phyloP scores from a whole-genome alignment of 2,888 invertebrate genomes.

The Drosophila prolongata region DNA sequence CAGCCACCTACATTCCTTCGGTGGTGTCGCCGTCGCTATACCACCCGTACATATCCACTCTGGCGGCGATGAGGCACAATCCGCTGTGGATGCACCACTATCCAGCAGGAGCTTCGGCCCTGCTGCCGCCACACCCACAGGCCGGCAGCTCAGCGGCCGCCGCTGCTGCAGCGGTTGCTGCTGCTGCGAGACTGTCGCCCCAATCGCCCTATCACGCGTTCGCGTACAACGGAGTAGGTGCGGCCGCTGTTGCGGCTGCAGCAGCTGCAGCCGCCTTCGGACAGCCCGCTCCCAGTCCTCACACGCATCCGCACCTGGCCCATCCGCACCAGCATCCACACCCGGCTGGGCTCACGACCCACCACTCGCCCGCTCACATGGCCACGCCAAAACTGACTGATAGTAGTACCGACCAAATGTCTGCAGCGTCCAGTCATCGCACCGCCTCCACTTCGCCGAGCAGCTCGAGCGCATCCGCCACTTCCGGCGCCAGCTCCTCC shows the following conservation, averaged over 20 bases:
- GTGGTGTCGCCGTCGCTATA: slow-evolving; percentile 81
- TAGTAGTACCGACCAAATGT: slow-evolving; percentile 72
- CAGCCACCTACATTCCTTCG: slow-evolving; percentile 84
- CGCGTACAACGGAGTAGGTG: slow-evolving; percentile 82
- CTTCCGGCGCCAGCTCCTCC: slow-evolving; percentile 61
- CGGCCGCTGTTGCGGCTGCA: slow-evolving; percentile 78
- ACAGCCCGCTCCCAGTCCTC: slow-evolving; percentile 56
- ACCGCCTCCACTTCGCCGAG: slow-evolving; percentile 66
- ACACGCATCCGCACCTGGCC: slow-evolving; percentile 56
- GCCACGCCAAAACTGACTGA: slow-evolving; percentile 79
- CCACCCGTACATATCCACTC: slow-evolving; percentile 83
- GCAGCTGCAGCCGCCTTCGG: slow-evolving; percentile 76
- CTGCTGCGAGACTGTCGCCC: slow-evolving; percentile 84
- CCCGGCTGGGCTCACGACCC: slow-evolving; percentile 50
- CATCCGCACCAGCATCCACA: slow-evolving; percentile 64
- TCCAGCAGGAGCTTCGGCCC: slow-evolving; percentile 82
- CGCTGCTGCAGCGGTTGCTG: slow-evolving; percentile 64
- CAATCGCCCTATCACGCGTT: slow-evolving; percentile 82
- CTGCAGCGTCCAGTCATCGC: slow-evolving; percentile 73
- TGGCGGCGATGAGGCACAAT: slow-evolving; percentile 85
- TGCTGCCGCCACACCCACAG: slow-evolving; percentile 67
- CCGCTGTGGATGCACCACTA: slow-evolving; percentile 86
- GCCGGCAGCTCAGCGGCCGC: slow-evolving; percentile 28
- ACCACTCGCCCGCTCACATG: slow-evolving; percentile 66
- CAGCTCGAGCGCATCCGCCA: slow-evolving; percentile 60